These are phyloP conservation scores for Platycercus adscitus DNA, from an alignment of 2,113 vertebrate species.

Conservation along the genomic window DNA sequence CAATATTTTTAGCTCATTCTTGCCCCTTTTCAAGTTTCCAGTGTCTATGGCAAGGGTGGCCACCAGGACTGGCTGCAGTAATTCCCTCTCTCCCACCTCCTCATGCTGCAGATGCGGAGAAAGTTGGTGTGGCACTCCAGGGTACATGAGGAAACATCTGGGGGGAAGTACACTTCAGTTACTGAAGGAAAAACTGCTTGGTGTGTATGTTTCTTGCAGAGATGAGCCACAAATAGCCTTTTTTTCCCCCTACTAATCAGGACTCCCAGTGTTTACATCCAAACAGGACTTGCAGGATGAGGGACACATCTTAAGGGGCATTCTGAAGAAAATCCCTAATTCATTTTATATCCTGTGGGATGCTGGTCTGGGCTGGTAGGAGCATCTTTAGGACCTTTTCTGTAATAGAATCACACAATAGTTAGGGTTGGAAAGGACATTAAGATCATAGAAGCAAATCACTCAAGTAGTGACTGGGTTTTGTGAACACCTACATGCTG, in stretches of 20 bases:
- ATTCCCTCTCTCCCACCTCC: neutral
- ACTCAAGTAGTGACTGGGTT: neutral
- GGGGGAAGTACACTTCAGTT: neutral
- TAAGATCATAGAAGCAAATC: neutral
- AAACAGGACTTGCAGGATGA: neutral
- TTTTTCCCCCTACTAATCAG: neutral
- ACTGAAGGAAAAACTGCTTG: neutral
- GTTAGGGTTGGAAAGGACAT: neutral
- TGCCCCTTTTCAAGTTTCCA: neutral
- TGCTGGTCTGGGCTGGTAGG: neutral
- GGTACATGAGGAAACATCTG: accelerated
- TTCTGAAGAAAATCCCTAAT: neutral
- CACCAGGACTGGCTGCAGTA: neutral
- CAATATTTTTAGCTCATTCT: neutral
- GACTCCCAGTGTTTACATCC: neutral
- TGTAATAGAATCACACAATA: accelerated
- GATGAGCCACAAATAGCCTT: neutral
- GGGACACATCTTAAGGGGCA: neutral
- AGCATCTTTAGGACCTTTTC: neutral
- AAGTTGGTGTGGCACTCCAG: neutral
- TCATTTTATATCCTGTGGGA: neutral
- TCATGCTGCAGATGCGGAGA: accelerated
- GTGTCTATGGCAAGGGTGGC: neutral
- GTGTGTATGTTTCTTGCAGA: neutral
- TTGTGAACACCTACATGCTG: neutral